These are phyloP conservation scores for Amia ocellicauda DNA, from an alignment of 2,113 vertebrate genomes.

Conservation along the genomic window DNA sequence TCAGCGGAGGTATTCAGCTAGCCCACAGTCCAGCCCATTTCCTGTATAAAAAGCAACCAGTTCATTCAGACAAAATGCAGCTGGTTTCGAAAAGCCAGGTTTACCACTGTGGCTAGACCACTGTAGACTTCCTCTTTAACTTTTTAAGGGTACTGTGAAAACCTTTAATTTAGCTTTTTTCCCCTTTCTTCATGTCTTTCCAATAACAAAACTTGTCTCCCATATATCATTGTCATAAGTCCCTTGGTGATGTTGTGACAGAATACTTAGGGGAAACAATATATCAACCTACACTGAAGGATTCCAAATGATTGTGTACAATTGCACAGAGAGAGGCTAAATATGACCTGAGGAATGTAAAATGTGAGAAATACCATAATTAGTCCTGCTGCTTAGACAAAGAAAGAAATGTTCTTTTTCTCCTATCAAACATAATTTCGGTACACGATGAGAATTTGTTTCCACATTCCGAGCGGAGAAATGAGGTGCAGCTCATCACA, in stretches of 20 bases:
- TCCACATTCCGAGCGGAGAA: slow-evolving; percentile 13
- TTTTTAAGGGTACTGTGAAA: slow-evolving; percentile 30
- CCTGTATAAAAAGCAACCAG: slow-evolving; percentile 48
- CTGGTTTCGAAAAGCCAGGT: slow-evolving; percentile 59
- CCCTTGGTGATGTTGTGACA: slow-evolving; percentile 8
- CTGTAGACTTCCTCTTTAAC: slow-evolving; percentile 54
- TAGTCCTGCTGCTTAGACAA: neutral
- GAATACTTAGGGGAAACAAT: slow-evolving; percentile 2
- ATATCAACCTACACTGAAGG: neutral
- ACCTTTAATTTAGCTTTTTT: slow-evolving; percentile 44
- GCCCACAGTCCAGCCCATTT: slow-evolving; percentile 38
- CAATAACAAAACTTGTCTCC: slow-evolving; percentile 3
- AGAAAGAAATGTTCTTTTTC: neutral
- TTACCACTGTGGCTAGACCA: slow-evolving; percentile 54
- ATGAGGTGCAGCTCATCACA: slow-evolving; percentile 1
- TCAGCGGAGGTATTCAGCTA: slow-evolving; percentile 33
- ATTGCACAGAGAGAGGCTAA: neutral
- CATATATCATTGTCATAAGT: slow-evolving; percentile 16
- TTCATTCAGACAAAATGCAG: slow-evolving; percentile 63
- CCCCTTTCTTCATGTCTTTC: slow-evolving; percentile 9
- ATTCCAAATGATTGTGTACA: neutral
- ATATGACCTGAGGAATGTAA: neutral
- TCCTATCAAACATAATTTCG: neutral
- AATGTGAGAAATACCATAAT: neutral
- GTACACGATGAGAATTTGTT: slow-evolving; percentile 1